Conservation (phyloP, 2,888 invertebrate genomes). For the Agriopis aurantiaria region DNA sequence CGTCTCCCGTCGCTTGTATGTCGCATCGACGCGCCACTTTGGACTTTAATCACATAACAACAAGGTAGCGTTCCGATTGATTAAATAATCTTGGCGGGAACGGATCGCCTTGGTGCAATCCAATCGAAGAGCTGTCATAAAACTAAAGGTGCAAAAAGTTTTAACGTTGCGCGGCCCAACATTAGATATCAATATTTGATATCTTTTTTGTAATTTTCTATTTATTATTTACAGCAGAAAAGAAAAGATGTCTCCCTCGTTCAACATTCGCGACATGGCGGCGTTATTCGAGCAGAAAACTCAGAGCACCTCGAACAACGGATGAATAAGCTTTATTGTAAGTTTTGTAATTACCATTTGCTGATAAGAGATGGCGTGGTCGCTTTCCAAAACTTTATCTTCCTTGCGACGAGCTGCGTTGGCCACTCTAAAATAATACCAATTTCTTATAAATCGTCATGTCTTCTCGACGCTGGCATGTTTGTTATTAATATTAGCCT, state of each 20-base stretch:
- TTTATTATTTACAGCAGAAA: constrained; percentile 78
- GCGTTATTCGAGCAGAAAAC: constrained; percentile 93
- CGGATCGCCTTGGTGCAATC: no score
- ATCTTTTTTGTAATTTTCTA: constrained; percentile 30
- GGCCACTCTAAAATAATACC: neutral
- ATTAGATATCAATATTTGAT: no score
- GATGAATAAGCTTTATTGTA: constrained; percentile 50
- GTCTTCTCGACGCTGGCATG: constrained; percentile 1
- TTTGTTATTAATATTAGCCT: constrained; percentile 30
- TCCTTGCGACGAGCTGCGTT: neutral
- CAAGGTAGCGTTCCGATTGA: no score
- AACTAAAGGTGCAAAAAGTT: no score
- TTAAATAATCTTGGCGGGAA: no score
- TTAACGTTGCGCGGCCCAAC: no score
- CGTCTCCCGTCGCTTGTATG: no score
- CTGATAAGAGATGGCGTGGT: constrained; percentile 40
- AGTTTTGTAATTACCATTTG: constrained; percentile 29
- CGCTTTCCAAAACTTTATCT: constrained; percentile 1
- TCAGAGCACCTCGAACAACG: constrained; percentile 62
- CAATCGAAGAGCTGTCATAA: no score
- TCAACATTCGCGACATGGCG: constrained; percentile 93
- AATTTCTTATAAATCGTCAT: constrained; percentile 2
- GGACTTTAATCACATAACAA: no score
- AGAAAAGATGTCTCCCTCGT: constrained; percentile 90
- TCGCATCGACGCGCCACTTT: no score